These are phyloP conservation scores for Odontophorus gujanensis DNA, from an alignment of 2,113 vertebrate species.

Conservation along the genomic window DNA sequence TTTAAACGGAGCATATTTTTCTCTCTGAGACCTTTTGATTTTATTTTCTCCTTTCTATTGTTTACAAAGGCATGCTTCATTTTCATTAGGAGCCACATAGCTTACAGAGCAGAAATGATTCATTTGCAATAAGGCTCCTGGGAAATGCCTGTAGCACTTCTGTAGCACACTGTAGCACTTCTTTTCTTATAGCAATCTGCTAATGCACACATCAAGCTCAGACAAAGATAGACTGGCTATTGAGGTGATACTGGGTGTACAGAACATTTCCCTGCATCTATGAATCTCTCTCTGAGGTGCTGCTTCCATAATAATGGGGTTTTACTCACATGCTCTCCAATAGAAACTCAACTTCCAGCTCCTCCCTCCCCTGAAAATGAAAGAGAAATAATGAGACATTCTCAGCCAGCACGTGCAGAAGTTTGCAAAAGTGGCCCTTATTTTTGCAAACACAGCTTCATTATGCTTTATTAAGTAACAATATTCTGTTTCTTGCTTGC, in stretches of 20 bases:
- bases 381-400: neutral
- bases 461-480: neutral
- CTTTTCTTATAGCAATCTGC: neutral
- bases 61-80: neutral
- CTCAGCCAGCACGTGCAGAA: neutral
- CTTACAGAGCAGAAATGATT: neutral
- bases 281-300: neutral
- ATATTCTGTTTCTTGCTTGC: neutral
- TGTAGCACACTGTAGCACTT: neutral
- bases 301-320: neutral
- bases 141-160: neutral
- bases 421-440: neutral
- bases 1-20: neutral
- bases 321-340: slow-evolving; percentile 68
- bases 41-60: neutral
- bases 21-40: neutral
- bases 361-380: slow-evolving; percentile 53
- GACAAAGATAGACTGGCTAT: neutral
- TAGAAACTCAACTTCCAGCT: slow-evolving; percentile 63
- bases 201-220: neutral
- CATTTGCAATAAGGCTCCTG: neutral
- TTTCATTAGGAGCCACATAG: neutral
- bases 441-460: neutral
- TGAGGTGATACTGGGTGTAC: neutral
- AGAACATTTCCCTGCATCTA: neutral